Evolutionary conservation across 1,140 invertebrate species (phyloP).

Genomic region (Zaprionus africanus): DNA sequence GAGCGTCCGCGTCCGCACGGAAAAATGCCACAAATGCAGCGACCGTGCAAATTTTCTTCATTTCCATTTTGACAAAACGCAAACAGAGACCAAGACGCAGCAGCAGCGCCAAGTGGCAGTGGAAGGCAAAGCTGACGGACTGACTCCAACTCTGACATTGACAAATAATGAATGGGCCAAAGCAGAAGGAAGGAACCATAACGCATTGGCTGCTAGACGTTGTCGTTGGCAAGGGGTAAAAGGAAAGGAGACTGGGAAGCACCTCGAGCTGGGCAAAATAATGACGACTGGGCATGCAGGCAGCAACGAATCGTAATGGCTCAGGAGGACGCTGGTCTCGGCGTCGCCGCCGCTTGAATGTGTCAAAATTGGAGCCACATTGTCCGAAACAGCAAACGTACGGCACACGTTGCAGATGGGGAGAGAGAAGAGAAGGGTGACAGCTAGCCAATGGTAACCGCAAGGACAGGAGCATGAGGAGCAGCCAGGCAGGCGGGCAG

Average conservation of each 20-base stretch:
- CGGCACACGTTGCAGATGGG: conserved; percentile 21
- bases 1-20: conserved; percentile 15
- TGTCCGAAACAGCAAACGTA: conserved; percentile 82
- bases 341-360: conserved; percentile 79
- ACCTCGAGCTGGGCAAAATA: conserved; percentile 33
- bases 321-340: conserved; percentile 34
- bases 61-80: conserved; percentile 82
- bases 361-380: conserved; percentile 82
- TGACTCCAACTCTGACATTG: conserved; percentile 78
- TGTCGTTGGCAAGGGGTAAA: background rate
- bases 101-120: background rate
- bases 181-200: conserved; percentile 44
- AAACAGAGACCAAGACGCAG: conserved; percentile 56
- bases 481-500: background rate
- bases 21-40: conserved; percentile 81
- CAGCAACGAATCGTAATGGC: conserved; percentile 14
- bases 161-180: conserved; percentile 78
- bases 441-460: conserved; percentile 60
- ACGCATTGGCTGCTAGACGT: conserved; percentile 36
- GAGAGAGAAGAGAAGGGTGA: conserved; percentile 10
- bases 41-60: conserved; percentile 82
- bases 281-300: conserved; percentile 32
- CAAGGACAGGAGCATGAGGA: conserved; percentile 53
- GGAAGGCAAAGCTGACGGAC: conserved; percentile 65
- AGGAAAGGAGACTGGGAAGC: background rate